Percentiles rank a stretch among this genome's conserved stretches.
Conservation (phyloP, 23 tunicate species). For the Oikopleura dioica region DNA sequence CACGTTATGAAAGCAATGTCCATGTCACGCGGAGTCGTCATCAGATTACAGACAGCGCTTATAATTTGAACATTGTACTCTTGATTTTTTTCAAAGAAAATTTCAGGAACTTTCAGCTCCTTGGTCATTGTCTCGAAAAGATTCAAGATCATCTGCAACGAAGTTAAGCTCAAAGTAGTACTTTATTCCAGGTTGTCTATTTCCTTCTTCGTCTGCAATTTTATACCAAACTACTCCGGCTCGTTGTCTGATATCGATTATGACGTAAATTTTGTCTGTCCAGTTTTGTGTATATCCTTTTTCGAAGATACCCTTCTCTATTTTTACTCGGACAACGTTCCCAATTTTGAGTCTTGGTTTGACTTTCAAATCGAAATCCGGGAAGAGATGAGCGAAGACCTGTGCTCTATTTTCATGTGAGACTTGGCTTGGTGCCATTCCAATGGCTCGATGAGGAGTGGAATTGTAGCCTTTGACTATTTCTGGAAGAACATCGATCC, state of each 20-base stretch:
- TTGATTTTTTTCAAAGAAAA: no score
- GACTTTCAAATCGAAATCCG: neutral
- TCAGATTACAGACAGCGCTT: no score
- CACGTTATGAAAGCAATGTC: no score
- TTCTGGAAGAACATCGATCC: slow-evolving; percentile 3
- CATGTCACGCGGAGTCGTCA: no score
- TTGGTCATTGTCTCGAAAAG: neutral
- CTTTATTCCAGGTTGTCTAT: neutral
- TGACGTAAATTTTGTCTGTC: neutral
- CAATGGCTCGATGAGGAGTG: neutral
- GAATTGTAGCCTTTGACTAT: neutral
- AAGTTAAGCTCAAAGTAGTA: neutral
- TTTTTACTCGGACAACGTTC: neutral
- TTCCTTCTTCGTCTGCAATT: neutral
- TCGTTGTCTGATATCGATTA: neutral
- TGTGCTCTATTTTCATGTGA: neutral
- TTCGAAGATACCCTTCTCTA: neutral
- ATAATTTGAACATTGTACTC: no score
- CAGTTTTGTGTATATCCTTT: slow-evolving; percentile 1
- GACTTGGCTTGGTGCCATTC: slow-evolving; percentile 1
- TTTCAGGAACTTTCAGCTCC: no score
- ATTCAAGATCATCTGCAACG: neutral
- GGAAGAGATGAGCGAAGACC: neutral
- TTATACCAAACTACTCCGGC: slow-evolving; percentile 3
- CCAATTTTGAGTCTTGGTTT: neutral